These are phyloP conservation scores for Netelia virgata DNA, from an alignment of 2,888 invertebrate genomes.

Conservation along the genomic window DNA sequence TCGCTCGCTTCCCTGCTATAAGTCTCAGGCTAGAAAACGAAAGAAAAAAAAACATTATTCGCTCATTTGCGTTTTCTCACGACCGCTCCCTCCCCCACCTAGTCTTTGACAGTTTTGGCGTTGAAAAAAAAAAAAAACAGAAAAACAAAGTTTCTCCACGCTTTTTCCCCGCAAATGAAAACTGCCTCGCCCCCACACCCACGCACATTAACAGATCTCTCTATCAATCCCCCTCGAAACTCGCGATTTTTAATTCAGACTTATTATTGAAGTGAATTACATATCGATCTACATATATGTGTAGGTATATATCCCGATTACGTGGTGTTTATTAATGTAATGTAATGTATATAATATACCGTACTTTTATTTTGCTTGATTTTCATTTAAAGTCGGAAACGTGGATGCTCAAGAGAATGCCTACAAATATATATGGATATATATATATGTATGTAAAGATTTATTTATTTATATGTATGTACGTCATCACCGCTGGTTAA, in stretches of 20 bases:
- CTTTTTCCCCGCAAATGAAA: not conserved
- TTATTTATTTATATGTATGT: slow-evolving; percentile 67
- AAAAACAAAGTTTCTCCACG: not conserved
- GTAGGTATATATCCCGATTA: slow-evolving; percentile 66
- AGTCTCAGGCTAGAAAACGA: slow-evolving; percentile 47
- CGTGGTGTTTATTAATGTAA: slow-evolving; percentile 50
- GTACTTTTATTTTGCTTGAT: slow-evolving; percentile 44
- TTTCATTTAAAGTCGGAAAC: slow-evolving; percentile 76
- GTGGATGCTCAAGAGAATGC: slow-evolving; percentile 82
- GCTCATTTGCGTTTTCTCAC: slow-evolving; percentile 11
- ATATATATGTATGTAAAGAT: slow-evolving; percentile 73
- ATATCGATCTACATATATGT: slow-evolving; percentile 75
- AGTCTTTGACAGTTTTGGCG: slow-evolving; percentile 1
- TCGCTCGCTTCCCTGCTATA: slow-evolving; percentile 53
- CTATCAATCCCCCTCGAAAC: slow-evolving; percentile 28
- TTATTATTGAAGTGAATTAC: slow-evolving; percentile 78
- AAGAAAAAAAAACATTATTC: slow-evolving; percentile 22
- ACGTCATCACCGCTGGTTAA: slow-evolving; percentile 71
- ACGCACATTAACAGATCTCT: not conserved
- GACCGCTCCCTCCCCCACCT: not conserved
- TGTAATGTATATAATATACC: slow-evolving; percentile 64
- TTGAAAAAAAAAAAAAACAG: slow-evolving; percentile 14
- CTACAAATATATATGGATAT: slow-evolving; percentile 80
- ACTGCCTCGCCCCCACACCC: slow-evolving; percentile 14
- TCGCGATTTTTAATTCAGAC: slow-evolving; percentile 44